phyloP scores from a whole-genome alignment of 2,888 invertebrate genomes.

The Ariolimax columbianus region DNA sequence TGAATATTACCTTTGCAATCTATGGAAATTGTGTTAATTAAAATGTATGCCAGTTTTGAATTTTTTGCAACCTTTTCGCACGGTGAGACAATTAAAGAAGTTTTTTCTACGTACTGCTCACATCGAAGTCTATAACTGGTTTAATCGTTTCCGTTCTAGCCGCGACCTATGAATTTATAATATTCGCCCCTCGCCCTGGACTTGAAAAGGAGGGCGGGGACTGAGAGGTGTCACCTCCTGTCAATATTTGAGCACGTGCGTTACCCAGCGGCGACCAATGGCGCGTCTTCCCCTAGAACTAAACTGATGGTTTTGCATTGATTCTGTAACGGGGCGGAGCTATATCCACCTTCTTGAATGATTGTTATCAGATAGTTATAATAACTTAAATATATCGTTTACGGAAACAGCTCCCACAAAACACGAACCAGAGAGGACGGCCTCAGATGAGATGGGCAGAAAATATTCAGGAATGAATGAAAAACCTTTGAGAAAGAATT shows the following conservation, averaged over 20 bases:
- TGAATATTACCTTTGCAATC: no score
- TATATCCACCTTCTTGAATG: background rate
- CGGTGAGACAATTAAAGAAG: no score
- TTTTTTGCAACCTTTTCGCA: background rate
- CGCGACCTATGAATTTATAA: background rate
- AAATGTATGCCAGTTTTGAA: no score
- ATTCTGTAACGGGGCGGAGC: slow-evolving; percentile 23
- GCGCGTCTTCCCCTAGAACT: background rate
- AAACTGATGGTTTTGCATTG: background rate
- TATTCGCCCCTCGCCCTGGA: background rate
- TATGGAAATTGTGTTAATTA: no score
- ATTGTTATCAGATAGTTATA: background rate
- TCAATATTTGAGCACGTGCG: slow-evolving; percentile 34
- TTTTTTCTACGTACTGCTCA: background rate
- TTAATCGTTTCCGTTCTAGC: background rate
- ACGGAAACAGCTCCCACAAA: no score
- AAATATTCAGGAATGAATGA: no score
- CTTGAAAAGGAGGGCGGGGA: background rate
- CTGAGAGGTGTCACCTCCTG: background rate
- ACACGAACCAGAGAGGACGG: no score
- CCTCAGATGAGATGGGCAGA: no score
- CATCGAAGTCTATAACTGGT: background rate
- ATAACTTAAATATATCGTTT: no score
- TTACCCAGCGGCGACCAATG: slow-evolving; percentile 22
- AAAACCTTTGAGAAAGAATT: no score